These are phyloP conservation scores for Tauraco erythrolophus DNA, from an alignment of 2,113 vertebrate genomes.

Conservation along the genomic window DNA sequence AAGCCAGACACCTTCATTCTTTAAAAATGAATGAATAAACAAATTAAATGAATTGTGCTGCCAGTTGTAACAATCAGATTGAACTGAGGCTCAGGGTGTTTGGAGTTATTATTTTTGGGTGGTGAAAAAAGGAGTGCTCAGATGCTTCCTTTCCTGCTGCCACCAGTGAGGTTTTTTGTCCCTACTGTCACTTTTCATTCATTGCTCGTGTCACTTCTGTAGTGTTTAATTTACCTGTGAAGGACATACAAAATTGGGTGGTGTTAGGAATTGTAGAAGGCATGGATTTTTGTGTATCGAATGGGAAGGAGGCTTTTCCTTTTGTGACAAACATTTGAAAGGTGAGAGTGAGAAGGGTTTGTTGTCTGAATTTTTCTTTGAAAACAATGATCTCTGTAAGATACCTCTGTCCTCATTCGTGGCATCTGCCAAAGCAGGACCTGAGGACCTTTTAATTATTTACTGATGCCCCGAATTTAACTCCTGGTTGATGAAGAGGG, in stretches of 20 bases:
- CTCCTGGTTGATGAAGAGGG: neutral
- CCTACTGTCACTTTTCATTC: neutral
- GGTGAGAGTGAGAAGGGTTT: neutral
- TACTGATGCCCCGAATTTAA: neutral
- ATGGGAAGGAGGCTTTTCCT: neutral
- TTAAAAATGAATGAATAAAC: neutral
- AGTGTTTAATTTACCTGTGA: neutral
- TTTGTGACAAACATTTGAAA: neutral
- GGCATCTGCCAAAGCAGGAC: neutral
- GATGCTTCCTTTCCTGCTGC: neutral
- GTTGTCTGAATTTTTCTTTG: neutral
- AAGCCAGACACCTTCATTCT: neutral
- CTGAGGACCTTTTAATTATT: neutral
- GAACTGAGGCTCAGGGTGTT: neutral
- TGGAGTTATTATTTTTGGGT: neutral
- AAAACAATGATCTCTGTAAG: neutral
- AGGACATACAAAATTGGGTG: neutral
- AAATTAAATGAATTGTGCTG: neutral
- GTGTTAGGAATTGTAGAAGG: neutral
- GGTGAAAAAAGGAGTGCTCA: neutral
- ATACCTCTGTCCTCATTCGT: neutral
- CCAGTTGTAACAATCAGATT: neutral
- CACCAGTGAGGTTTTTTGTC: neutral
- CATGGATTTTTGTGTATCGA: neutral
- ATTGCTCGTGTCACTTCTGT: neutral